Evolutionary conservation across 2,888 invertebrate genomes (phyloP), one percentile per base, ranked within the genome.

Genomic region (Neuroscelio doddi): DNA sequence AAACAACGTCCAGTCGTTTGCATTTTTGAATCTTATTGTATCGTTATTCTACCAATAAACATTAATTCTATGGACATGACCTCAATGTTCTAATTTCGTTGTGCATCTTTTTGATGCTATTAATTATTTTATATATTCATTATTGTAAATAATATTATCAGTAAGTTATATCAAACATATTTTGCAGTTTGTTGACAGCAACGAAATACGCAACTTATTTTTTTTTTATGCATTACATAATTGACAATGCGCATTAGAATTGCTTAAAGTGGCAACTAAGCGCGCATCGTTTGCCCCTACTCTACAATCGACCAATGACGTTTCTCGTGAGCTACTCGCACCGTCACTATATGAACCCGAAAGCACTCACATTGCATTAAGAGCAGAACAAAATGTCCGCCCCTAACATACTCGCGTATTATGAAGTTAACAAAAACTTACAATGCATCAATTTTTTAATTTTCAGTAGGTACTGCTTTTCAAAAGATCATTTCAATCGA

Each of bases 291-390:
- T 36, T 36, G 1, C 4, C 36, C 36, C 36, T 12, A 9, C 36
- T 36, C 36, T 9, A 7, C 14, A 10, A 36, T n/a, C 36, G 36
- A 36, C 36, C 36, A 36, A 36, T 36, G 36, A 15, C 36, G 15
- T 36, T 36, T 7, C 12, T 36, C 12, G 36, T 3, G 36, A 36
- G 36, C 9, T 5, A 12, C 12, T 14, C 10, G 36, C 36, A n/a
- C 36, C 15, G 15, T 36, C 14, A 14, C 36, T n/a, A 15, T 16
- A 8, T 15, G 15, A 14, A 36, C 2, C 36, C 3, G 9, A 36
- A 36, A 36, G 30, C 9, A n/a, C 5, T 2, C 30, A 10, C 30
- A 30, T 16, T 10, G 1, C 8, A 15, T 16, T 14, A 36, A 3
- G 36, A 36, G 14, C 3, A 7, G 14, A 14, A 36, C 12, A 36